A percentile compares a stretch with the other conserved stretches of the same genome.
These are phyloP conservation scores for Hapalemur alaotrensis DNA, from an alignment of 2,797 vertebrate species.

Conservation along the genomic window DNA sequence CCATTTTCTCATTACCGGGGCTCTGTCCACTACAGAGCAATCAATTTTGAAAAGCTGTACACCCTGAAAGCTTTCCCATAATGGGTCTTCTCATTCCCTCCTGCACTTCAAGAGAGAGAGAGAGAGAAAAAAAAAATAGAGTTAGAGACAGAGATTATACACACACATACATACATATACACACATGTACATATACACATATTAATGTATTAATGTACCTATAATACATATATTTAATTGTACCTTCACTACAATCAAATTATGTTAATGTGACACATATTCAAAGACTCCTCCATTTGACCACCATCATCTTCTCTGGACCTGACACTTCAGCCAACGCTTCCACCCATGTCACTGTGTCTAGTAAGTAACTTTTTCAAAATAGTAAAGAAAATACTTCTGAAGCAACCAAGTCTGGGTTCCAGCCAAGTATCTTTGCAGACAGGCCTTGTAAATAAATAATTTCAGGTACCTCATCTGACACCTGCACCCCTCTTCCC, in stretches of 20 bases:
- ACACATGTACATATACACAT: neutral
- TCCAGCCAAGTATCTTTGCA: neutral
- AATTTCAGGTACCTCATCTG: neutral
- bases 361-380: neutral
- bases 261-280: neutral
- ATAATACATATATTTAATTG: neutral
- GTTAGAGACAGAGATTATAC: no score
- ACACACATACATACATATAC: neutral
- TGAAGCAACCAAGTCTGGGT: neutral
- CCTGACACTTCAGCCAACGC: neutral
- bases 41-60: neutral
- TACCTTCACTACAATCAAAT: neutral
- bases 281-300: neutral
- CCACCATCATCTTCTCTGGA: neutral
- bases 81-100: neutral
- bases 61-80: neutral
- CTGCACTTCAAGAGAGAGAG: neutral
- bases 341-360: neutral
- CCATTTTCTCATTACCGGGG: neutral
- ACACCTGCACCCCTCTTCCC: neutral
- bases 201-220: no score
- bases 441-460: neutral
- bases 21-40: neutral
- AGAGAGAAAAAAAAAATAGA: neutral
- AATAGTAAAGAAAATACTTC: neutral